These are phyloP conservation scores for Drosophila obscura DNA, from an alignment of 1,140 invertebrate genomes.

Conservation along the genomic window DNA sequence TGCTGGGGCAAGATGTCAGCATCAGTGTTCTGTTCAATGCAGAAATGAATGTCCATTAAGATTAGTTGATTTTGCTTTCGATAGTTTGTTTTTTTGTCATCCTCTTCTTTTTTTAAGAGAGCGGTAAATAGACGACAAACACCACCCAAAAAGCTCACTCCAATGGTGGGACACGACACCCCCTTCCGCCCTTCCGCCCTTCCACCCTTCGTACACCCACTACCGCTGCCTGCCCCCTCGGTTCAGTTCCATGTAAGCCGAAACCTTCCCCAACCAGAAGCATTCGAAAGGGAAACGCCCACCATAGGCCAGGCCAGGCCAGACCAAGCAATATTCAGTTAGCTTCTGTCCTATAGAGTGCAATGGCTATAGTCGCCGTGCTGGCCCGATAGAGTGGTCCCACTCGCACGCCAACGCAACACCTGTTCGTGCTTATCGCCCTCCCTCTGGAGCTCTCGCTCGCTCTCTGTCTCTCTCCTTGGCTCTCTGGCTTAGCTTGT, in stretches of 20 bases:
- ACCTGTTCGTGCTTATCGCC: constrained; percentile 43
- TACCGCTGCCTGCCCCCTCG: constrained; percentile 9
- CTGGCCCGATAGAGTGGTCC: constrained; percentile 38
- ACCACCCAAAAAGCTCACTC: constrained; percentile 40
- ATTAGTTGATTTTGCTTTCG: constrained; percentile 79
- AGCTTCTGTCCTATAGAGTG: constrained; percentile 8
- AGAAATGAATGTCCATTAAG: constrained; percentile 75
- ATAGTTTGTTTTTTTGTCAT: constrained; percentile 60
- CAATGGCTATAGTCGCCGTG: constrained; percentile 24
- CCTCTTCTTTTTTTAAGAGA: constrained; percentile 44
- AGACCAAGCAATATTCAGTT: not conserved
- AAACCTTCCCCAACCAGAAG: constrained; percentile 65
- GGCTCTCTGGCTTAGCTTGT: not conserved
- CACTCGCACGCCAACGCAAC: constrained; percentile 46
- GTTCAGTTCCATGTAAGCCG: constrained; percentile 50
- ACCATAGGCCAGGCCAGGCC: constrained; percentile 12
- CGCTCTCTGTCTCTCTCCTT: constrained; percentile 14
- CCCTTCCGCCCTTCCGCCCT: no score
- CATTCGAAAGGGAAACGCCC: constrained; percentile 79
- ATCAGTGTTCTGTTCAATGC: constrained; percentile 50
- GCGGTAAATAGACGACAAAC: constrained; percentile 69
- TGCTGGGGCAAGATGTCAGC: constrained; percentile 52
- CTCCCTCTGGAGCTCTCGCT: constrained; percentile 20
- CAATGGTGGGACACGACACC: not conserved
- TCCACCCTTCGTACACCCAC: constrained; percentile 8